phyloP scores from a whole-genome alignment of 2,888 invertebrate genomes.

The Andrena chrysosceles region DNA sequence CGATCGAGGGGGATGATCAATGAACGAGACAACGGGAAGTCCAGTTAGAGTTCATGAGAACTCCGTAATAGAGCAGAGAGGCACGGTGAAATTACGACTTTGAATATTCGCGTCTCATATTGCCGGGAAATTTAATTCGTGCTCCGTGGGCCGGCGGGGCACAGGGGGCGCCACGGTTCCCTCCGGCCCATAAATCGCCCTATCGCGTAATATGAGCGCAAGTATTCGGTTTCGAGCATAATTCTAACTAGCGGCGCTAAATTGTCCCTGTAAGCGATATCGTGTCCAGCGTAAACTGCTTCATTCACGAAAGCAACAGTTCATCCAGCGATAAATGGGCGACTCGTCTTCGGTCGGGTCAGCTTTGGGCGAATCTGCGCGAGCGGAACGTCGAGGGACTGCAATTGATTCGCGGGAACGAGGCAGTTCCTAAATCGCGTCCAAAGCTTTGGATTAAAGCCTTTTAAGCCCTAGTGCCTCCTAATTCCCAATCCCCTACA shows the following conservation, averaged over 20 bases:
- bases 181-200: slow-evolving; percentile 73
- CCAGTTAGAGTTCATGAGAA: slow-evolving; percentile 73
- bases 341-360: background rate
- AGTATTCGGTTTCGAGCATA: slow-evolving; percentile 80
- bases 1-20: slow-evolving; percentile 51
- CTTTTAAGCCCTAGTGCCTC: background rate
- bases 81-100: slow-evolving; percentile 76
- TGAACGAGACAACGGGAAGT: slow-evolving; percentile 62
- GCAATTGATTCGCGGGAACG: slow-evolving; percentile 32
- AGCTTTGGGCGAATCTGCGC: background rate
- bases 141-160: slow-evolving; percentile 31
- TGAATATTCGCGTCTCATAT: slow-evolving; percentile 78
- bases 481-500: too few relatives aligned
- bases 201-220: slow-evolving; percentile 75
- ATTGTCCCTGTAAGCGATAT: slow-evolving; percentile 77
- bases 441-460: background rate
- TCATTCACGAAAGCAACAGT: slow-evolving; percentile 65
- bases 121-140: slow-evolving; percentile 76
- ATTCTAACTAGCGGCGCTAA: slow-evolving; percentile 78
- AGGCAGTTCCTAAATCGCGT: background rate
- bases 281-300: slow-evolving; percentile 67
- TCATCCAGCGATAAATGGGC: slow-evolving; percentile 36
- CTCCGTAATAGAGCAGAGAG: slow-evolving; percentile 73
- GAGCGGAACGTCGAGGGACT: slow-evolving; percentile 1
- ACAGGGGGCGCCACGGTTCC: slow-evolving; percentile 36